Percentiles rank a stretch among this genome's conserved stretches.
These are phyloP conservation scores for Hylaeus volcanicus DNA, from an alignment of 1,140 invertebrate species.

Conservation along the genomic window DNA sequence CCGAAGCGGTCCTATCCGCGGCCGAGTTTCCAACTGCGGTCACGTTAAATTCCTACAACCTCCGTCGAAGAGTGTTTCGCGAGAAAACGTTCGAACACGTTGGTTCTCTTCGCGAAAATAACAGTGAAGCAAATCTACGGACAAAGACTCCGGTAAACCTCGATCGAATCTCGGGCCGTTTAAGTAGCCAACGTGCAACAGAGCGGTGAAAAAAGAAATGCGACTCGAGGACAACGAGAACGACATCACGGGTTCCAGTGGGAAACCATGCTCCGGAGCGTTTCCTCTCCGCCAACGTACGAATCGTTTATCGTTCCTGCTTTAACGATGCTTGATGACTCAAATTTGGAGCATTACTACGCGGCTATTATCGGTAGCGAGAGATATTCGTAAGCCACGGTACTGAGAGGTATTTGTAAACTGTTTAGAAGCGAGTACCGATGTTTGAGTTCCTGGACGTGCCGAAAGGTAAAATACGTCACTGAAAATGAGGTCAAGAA, in stretches of 20 bases:
- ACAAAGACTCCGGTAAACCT: too few relatives aligned
- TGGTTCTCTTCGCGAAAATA: too few relatives aligned
- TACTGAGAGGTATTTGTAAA: slow-evolving; percentile 55
- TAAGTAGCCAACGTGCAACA: neutral
- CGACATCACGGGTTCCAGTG: neutral
- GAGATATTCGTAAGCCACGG: slow-evolving; percentile 47
- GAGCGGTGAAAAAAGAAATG: too few relatives aligned
- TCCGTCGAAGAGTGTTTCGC: neutral
- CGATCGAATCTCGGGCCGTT: too few relatives aligned
- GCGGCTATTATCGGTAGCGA: slow-evolving; percentile 59
- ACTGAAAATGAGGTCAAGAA: slow-evolving; percentile 36
- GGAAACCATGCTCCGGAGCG: too few relatives aligned
- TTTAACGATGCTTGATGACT: slow-evolving; percentile 34
- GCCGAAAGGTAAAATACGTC: slow-evolving; percentile 52
- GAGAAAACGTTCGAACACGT: neutral
- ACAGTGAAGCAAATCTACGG: too few relatives aligned
- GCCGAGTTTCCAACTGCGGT: slow-evolving; percentile 12
- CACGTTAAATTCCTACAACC: neutral
- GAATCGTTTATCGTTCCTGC: slow-evolving; percentile 30
- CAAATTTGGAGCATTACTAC: slow-evolving; percentile 53
- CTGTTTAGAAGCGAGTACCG: slow-evolving; percentile 38
- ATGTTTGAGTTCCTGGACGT: slow-evolving; percentile 54
- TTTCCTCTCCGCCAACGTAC: neutral
- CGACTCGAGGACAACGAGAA: too few relatives aligned
- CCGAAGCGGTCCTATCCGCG: neutral